Percentiles rank a stretch among this genome's conserved stretches.
Evolutionary conservation across 2,113 vertebrate genomes (phyloP).

Genomic region (Alces alces): DNA sequence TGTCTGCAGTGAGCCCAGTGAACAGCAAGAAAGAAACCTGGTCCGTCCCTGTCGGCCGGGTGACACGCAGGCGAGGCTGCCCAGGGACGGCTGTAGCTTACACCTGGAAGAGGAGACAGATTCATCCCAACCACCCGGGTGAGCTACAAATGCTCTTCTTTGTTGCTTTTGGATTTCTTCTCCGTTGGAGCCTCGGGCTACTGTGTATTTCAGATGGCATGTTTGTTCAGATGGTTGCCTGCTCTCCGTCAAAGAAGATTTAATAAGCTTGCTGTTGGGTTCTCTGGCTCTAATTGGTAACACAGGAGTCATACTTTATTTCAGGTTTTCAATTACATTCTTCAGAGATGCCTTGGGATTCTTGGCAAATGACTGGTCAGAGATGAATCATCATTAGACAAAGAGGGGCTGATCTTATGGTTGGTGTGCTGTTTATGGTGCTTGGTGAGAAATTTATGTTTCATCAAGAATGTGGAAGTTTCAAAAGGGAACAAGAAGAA

Average conservation of each 20-base stretch:
- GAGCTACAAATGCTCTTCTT: background rate
- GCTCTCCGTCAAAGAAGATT: background rate
- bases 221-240: background rate
- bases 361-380: background rate
- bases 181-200: background rate
- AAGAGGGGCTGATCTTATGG: no score
- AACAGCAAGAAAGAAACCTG: background rate
- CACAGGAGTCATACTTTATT: background rate
- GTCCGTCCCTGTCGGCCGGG: background rate
- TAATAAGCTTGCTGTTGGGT: background rate
- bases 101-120: background rate
- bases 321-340: background rate
- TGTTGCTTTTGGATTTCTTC: background rate
- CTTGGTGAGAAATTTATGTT: background rate
- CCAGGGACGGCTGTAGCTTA: background rate
- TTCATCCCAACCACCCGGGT: background rate
- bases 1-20: background rate
- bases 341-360: background rate
- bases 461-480: background rate
- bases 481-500: background rate
- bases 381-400: background rate
- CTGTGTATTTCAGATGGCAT: background rate
- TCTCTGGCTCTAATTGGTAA: background rate
- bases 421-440: fast-evolving
- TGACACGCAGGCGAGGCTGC: background rate